Percentiles rank a stretch among this genome's conserved stretches.
Conservation (phyloP, 2,797 vertebrate genomes). For the Acridotheres tristis region DNA sequence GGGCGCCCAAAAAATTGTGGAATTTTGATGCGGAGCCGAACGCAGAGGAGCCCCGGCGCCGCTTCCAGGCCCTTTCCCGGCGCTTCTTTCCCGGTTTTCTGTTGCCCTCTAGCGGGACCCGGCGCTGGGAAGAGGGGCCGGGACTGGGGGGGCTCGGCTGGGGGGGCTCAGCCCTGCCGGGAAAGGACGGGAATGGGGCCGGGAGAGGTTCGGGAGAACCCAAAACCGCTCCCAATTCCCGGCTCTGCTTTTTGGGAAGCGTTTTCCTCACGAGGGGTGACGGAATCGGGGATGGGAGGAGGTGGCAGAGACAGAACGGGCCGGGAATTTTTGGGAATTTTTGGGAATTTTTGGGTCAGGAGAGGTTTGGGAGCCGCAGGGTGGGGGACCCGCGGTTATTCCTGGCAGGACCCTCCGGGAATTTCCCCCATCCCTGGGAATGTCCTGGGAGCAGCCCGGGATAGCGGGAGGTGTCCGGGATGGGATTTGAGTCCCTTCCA, state of each 20-base stretch:
- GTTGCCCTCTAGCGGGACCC: conserved; percentile 63
- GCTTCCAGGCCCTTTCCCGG: not conserved
- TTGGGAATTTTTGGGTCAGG: not conserved
- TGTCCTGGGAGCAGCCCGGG: not conserved
- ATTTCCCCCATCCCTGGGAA: not conserved
- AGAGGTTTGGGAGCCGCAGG: not conserved
- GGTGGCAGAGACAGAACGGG: too few species aligned
- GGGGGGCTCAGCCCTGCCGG: not conserved
- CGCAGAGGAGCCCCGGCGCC: rapidly evolving
- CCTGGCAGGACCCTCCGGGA: not conserved
- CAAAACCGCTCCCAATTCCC: not conserved
- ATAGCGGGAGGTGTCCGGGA: not conserved
- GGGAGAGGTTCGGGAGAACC: not conserved
- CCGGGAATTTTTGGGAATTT: not conserved
- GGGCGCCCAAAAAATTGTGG: not conserved
- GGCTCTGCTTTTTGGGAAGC: not conserved
- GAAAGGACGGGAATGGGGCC: too few species aligned
- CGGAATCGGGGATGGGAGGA: not conserved
- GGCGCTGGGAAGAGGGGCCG: not conserved
- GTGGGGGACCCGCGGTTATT: not conserved
- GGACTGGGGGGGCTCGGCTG: not conserved
- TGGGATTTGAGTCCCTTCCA: not conserved
- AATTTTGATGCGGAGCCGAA: not conserved
- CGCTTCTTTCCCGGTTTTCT: conserved; percentile 6
- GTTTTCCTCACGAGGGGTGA: rapidly evolving